Conservation (phyloP, 1,140 invertebrate species). For the Daktulosphaira vitifoliae region DNA sequence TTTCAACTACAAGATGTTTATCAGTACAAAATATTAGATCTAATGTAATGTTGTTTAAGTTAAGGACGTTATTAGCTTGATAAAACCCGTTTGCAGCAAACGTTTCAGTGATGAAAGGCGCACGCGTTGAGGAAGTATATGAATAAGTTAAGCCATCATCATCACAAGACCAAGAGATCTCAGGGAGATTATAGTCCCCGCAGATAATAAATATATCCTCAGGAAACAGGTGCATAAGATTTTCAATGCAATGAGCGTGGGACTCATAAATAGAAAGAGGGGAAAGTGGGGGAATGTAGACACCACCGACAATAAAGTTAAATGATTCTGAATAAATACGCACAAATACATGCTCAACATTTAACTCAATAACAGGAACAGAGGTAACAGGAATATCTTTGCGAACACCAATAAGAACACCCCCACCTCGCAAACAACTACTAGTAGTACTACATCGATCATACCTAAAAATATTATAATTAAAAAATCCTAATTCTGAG, state of each 20-base stretch:
- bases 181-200: background rate
- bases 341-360: background rate
- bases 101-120: background rate
- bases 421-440: background rate
- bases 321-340: background rate
- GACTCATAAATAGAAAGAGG: background rate
- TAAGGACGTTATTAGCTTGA: background rate
- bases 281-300: background rate
- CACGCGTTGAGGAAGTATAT: background rate
- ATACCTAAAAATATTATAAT: constrained; percentile 8
- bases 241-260: background rate
- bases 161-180: background rate
- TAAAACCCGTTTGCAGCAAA: background rate
- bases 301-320: background rate
- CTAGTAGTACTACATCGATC: background rate
- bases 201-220: background rate
- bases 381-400: background rate
- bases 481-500: background rate
- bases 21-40: background rate
- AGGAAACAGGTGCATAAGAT: background rate
- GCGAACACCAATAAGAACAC: background rate
- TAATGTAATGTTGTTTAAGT: background rate
- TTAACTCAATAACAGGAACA: background rate
- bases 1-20: background rate
- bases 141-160: background rate